A percentile compares a stretch with the other conserved stretches of the same genome.
Evolutionary conservation across 2,113 vertebrate species (phyloP).

Genomic region (Nansenia antarctica): DNA sequence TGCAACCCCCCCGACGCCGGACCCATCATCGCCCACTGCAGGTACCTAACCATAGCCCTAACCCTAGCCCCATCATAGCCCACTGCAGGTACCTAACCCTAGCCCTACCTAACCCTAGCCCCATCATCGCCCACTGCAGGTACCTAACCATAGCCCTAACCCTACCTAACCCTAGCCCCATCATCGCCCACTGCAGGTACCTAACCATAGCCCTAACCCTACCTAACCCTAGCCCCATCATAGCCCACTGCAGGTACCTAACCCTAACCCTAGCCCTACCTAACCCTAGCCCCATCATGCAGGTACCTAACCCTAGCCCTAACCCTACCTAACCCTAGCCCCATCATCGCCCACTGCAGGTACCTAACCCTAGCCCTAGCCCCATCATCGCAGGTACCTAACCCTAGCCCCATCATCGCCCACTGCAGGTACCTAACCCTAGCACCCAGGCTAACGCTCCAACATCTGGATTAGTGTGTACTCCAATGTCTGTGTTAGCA

Average conservation of each 20-base stretch:
- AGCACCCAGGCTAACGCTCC: conserved; percentile 53
- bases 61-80: neutral
- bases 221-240: too few relatives aligned
- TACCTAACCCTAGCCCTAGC: too few relatives aligned
- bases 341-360: conserved; percentile 98
- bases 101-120: neutral
- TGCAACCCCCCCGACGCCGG: conserved; percentile 95
- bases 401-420: neutral
- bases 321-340: conserved; percentile 39
- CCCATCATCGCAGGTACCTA: neutral
- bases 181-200: conserved; percentile 98
- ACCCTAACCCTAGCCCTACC: neutral
- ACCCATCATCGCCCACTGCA: conserved; percentile 97
- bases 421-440: neutral
- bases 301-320: neutral
- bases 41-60: conserved; percentile 81
- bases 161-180: conserved; percentile 64
- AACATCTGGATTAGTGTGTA: too few relatives aligned
- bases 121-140: neutral
- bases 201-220: too few relatives aligned
- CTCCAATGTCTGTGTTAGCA: too few relatives aligned
- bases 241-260: neutral
- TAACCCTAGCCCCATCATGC: neutral
- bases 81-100: neutral
- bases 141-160: neutral